Evolutionary conservation across 2,113 vertebrate species (phyloP).

Genomic region (Malurus elegans): DNA sequence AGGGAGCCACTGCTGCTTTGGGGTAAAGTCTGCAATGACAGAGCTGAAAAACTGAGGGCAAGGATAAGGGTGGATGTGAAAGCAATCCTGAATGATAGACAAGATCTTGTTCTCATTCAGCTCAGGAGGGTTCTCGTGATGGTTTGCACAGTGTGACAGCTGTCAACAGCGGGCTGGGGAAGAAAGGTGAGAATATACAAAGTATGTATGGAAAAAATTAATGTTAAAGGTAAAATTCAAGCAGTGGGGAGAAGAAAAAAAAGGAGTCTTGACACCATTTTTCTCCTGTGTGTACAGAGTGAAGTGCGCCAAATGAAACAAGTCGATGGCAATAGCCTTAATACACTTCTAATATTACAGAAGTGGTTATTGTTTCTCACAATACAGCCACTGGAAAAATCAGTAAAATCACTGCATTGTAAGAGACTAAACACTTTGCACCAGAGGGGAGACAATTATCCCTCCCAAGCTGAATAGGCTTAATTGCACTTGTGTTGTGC

Average conservation of each 20-base stretch:
- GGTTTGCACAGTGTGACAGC: not conserved
- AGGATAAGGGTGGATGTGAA: not conserved
- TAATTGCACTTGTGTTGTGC: not conserved
- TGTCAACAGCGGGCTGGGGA: not conserved
- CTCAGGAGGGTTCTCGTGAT: not conserved
- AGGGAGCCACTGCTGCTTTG: not conserved
- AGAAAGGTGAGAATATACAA: not conserved
- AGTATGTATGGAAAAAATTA: not conserved
- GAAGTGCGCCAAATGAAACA: not conserved
- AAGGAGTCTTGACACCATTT: not conserved
- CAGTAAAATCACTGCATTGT: not conserved
- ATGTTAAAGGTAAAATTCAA: not conserved
- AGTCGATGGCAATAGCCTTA: not conserved
- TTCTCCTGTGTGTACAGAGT: not conserved
- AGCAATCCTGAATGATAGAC: not conserved
- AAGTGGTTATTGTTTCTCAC: not conserved
- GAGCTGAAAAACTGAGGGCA: not conserved
- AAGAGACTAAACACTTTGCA: not conserved
- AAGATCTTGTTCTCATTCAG: not conserved
- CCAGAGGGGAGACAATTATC: not conserved
- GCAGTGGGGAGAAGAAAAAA: not conserved
- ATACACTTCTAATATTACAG: not conserved
- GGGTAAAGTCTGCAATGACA: not conserved
- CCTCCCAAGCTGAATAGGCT: not conserved
- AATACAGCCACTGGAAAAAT: not conserved